phyloP scores from a whole-genome alignment of 2,113 vertebrate species.

The cattle (Bos taurus) region ARS-UCD2.0 NC_037341.1:3771001-3771500 shows the following conservation, averaged over 20 bases:
- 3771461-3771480: not conserved
- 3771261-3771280: not conserved
- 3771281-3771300: not conserved
- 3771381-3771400: not conserved
- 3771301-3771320: not conserved
- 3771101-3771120: not conserved
- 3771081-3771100: not conserved
- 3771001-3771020: not conserved
- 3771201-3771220: too few relatives aligned
- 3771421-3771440: not conserved
- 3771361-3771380: not conserved
- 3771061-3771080: not conserved
- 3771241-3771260: not conserved
- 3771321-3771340: not conserved
- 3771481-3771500: not conserved
- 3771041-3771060: not conserved
- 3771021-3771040: not conserved
- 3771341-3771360: not conserved
- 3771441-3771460: not conserved
- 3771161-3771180: not conserved
- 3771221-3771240: not conserved
- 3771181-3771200: not conserved
- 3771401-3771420: too few relatives aligned
- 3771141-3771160: too few relatives aligned
- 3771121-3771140: not conserved